Evolutionary conservation across 2,113 vertebrate species (phyloP).

Genomic region (Okapia johnstoni): DNA sequence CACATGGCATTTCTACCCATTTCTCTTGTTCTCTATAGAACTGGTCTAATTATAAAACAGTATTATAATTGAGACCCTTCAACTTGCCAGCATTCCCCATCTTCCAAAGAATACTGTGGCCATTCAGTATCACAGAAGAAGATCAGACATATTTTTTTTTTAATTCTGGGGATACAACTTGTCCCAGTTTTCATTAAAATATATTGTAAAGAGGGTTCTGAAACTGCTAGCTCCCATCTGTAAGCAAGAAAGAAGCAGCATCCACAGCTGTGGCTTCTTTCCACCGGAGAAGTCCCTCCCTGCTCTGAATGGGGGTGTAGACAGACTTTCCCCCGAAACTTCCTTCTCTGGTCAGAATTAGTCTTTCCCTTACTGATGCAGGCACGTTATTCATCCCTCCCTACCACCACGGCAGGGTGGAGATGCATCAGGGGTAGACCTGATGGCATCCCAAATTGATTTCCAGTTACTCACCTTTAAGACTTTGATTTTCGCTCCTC

Average conservation of each 20-base stretch:
- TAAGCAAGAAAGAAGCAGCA: background rate
- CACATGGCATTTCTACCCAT: background rate
- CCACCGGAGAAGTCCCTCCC: accelerated
- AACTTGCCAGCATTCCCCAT: background rate
- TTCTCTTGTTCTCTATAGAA: background rate
- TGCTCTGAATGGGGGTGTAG: background rate
- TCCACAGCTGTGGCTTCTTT: background rate
- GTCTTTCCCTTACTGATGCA: background rate
- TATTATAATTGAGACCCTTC: background rate
- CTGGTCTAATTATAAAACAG: background rate
- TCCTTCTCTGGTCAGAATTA: background rate
- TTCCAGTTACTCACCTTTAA: background rate
- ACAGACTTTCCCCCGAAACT: background rate
- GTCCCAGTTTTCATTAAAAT: background rate
- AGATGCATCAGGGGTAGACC: background rate
- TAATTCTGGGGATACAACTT: background rate
- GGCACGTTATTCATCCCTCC: background rate
- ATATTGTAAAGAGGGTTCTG: background rate
- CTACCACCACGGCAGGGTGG: background rate
- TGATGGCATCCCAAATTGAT: background rate
- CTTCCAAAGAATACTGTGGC: background rate
- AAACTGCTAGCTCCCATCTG: background rate
- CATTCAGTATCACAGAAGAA: background rate
- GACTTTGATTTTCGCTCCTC: background rate
- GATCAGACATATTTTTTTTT: background rate